Percentiles rank a stretch among this genome's conserved stretches.
These are phyloP conservation scores for Metalampra italica DNA, from an alignment of 2,888 invertebrate species.

Conservation along the genomic window DNA sequence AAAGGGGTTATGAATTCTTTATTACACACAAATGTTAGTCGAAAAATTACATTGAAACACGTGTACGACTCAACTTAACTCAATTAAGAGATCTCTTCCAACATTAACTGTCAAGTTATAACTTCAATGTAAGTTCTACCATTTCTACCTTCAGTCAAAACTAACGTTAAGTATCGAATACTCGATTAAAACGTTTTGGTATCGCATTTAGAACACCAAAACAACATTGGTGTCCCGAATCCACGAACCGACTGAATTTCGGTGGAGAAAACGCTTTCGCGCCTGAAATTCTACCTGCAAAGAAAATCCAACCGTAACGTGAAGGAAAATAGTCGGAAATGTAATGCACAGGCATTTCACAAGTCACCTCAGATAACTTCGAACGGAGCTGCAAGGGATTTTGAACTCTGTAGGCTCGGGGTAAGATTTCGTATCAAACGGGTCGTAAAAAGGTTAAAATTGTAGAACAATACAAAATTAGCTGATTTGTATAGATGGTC, in stretches of 20 bases:
- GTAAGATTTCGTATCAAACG: background rate
- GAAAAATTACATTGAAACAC: too few relatives aligned
- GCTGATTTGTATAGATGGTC: constrained; percentile 19
- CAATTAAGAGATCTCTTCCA: too few relatives aligned
- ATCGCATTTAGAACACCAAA: background rate
- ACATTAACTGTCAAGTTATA: too few relatives aligned
- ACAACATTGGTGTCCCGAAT: background rate
- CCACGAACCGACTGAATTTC: background rate
- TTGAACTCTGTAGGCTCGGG: background rate
- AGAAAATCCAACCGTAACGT: background rate
- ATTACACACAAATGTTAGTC: too few relatives aligned
- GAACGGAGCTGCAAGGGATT: background rate
- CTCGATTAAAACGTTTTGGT: background rate
- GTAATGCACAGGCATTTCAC: background rate
- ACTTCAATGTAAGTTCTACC: background rate
- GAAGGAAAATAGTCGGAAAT: background rate
- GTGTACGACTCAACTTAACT: too few relatives aligned
- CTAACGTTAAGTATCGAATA: background rate
- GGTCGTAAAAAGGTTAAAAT: constrained; percentile 1
- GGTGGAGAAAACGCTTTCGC: background rate
- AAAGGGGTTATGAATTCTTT: too few relatives aligned
- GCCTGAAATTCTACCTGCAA: background rate
- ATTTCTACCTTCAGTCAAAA: background rate
- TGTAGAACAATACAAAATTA: constrained; percentile 24
- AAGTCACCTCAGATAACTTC: background rate